Conservation (phyloP, 1,140 invertebrate species). For the Diabrotica virgifera region DNA sequence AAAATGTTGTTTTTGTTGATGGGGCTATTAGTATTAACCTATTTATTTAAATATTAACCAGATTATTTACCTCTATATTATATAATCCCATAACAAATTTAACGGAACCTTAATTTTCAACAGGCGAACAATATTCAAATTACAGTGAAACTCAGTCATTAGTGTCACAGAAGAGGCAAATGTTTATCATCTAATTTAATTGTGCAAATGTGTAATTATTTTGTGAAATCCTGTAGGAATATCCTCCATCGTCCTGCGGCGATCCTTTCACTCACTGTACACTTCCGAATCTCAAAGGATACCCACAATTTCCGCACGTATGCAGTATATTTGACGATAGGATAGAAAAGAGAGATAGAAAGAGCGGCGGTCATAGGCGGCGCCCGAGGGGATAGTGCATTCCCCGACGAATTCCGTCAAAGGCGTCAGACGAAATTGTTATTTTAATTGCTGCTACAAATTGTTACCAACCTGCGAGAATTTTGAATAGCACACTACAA, state of each 20-base stretch:
- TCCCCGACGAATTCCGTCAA: no score
- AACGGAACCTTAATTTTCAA: neutral
- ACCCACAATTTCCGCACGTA: neutral
- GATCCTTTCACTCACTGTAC: neutral
- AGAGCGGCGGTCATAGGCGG: neutral
- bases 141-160: neutral
- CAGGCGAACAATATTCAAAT: neutral
- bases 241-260: neutral
- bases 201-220: neutral
- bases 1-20: no score
- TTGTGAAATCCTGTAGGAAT: neutral
- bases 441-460: no score
- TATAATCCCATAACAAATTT: no score
- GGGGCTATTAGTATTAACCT: no score
- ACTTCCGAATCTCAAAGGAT: neutral
- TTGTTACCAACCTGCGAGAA: no score
- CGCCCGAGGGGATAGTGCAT: neutral
- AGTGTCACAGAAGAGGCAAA: neutral
- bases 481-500: no score
- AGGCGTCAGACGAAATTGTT: no score
- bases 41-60: no score
- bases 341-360: neutral
- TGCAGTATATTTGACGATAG: constrained; percentile 2
- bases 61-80: no score
- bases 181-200: constrained; percentile 3